Conservation (phyloP, 2,797 vertebrate species). For the Danionella dracula region DNA sequence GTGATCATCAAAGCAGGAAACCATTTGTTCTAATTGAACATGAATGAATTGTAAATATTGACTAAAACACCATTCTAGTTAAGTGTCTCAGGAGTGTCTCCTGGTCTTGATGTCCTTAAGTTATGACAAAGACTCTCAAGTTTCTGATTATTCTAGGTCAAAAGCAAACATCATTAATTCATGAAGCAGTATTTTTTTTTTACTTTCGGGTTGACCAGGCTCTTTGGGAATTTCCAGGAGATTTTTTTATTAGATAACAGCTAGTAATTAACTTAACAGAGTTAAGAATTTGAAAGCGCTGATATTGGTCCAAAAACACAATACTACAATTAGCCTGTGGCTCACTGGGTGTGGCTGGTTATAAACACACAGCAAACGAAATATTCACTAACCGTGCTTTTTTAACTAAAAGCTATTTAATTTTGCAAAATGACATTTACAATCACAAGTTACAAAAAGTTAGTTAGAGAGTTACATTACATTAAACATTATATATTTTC, state of each 20-base stretch:
- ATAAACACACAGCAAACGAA: too few relatives aligned
- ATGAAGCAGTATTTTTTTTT: neutral
- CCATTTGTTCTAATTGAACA: slow-evolving; percentile 23
- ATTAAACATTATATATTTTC: too few relatives aligned
- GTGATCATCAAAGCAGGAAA: slow-evolving; percentile 18
- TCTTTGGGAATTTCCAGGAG: neutral
- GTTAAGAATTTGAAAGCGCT: too few relatives aligned
- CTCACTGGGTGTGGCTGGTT: neutral
- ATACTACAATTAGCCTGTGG: neutral
- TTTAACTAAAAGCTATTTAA: too few relatives aligned
- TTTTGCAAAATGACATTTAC: too few relatives aligned
- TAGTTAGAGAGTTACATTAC: too few relatives aligned
- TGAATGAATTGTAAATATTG: slow-evolving; percentile 23
- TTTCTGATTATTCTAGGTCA: too few relatives aligned
- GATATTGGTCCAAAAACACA: neutral
- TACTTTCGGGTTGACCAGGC: neutral
- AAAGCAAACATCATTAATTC: neutral
- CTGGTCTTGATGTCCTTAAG: neutral
- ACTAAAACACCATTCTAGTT: neutral
- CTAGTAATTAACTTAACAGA: neutral
- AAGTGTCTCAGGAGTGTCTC: neutral
- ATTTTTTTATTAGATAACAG: neutral
- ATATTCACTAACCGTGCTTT: too few relatives aligned
- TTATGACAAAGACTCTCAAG: neutral
- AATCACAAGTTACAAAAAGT: too few relatives aligned